Evolutionary conservation across 2,888 invertebrate genomes (phyloP).

Genomic region (Odontomyia ornata): DNA sequence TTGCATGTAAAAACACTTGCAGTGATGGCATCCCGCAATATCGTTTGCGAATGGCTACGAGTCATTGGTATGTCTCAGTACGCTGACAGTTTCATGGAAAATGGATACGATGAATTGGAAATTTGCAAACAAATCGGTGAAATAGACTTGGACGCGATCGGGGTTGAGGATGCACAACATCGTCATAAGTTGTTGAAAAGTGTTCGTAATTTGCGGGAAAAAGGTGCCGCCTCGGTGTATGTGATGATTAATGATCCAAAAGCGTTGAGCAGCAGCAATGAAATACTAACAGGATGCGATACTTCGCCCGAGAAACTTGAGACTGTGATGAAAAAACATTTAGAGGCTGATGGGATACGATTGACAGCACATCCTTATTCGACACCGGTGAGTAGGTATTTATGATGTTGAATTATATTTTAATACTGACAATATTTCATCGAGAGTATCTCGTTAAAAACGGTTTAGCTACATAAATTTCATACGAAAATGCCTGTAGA

Average conservation of each 20-base stretch:
- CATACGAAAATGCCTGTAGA: no score
- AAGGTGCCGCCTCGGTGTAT: slow-evolving; percentile 93
- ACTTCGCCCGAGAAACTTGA: slow-evolving; percentile 70
- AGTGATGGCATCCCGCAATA: slow-evolving; percentile 72
- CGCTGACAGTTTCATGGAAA: slow-evolving; percentile 92
- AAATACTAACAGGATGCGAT: slow-evolving; percentile 64
- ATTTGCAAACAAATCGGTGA: slow-evolving; percentile 96
- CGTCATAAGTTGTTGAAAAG: slow-evolving; percentile 83
- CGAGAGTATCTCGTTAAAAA: neutral
- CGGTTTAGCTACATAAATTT: no score
- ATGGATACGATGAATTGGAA: slow-evolving; percentile 95
- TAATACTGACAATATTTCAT: neutral
- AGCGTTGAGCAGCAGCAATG: slow-evolving; percentile 66
- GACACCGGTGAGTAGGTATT: slow-evolving; percentile 79
- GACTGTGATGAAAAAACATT: slow-evolving; percentile 82
- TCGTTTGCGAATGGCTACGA: slow-evolving; percentile 92
- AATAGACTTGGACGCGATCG: slow-evolving; percentile 94
- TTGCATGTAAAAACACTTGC: slow-evolving; percentile 13
- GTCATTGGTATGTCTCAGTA: slow-evolving; percentile 90
- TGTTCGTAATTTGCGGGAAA: slow-evolving; percentile 84
- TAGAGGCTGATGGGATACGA: slow-evolving; percentile 86
- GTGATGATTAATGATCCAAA: slow-evolving; percentile 86
- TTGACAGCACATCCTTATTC: slow-evolving; percentile 90
- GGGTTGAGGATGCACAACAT: slow-evolving; percentile 85
- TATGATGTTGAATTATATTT: neutral